Conservation (phyloP, 2,113 vertebrate genomes). For the Alethe castanea region DNA sequence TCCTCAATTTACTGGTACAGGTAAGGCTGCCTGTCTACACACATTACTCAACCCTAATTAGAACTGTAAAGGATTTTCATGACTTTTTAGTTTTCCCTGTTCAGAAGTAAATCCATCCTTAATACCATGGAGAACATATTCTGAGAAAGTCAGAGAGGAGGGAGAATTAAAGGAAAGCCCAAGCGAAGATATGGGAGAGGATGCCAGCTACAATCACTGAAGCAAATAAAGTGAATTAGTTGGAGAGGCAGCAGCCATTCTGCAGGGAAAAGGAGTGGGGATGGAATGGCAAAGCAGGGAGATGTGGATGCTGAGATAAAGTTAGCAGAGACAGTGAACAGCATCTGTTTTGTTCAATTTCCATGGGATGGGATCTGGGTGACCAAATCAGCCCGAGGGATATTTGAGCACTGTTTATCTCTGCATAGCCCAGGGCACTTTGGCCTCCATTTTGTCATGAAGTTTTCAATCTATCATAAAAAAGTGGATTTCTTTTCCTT, state of each 20-base stretch:
- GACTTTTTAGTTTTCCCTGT: conserved; percentile 1
- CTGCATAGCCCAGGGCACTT: background rate
- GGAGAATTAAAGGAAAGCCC: conserved; percentile 28
- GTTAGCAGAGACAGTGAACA: background rate
- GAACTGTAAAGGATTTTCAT: conserved; percentile 12
- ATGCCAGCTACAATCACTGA: conserved; percentile 17
- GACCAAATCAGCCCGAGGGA: background rate
- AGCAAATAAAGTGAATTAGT: conserved; percentile 59
- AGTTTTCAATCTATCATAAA: background rate
- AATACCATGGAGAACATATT: conserved; percentile 11
- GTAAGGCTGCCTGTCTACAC: background rate
- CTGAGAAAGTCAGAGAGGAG: background rate
- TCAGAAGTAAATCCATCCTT: conserved; percentile 32
- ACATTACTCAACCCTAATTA: conserved; percentile 28
- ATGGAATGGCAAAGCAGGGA: conserved; percentile 1
- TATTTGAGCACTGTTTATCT: background rate
- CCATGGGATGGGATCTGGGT: background rate
- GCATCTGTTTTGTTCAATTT: background rate
- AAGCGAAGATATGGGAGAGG: background rate
- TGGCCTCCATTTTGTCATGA: background rate
- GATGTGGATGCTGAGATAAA: background rate
- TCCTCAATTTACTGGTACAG: background rate
- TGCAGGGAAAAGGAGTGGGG: background rate
- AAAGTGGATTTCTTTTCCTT: background rate
- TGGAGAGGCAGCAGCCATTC: conserved; percentile 34